Conservation (phyloP, 2,888 invertebrate genomes). For the Seira musarum region DNA sequence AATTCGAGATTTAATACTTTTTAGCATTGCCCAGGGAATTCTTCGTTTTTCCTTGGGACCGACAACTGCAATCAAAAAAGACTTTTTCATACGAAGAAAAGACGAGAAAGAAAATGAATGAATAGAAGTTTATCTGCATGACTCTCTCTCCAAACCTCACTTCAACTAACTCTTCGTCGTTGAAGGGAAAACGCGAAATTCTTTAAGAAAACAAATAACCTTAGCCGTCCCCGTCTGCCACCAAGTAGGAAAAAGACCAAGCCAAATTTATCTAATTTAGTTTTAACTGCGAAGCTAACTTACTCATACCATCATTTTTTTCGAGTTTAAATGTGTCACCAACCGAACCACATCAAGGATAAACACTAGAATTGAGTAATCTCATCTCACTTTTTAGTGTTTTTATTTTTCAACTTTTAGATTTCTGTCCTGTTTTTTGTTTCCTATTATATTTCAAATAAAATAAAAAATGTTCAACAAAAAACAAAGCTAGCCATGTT, state of each 20-base stretch:
- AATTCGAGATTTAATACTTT: conserved; percentile 70
- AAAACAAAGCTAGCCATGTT: too few relatives aligned
- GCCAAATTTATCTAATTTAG: not conserved
- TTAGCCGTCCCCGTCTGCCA: not conserved
- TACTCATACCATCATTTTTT: not conserved
- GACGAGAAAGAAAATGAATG: conserved; percentile 11
- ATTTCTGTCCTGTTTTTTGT: not conserved
- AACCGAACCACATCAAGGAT: not conserved
- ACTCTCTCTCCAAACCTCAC: conserved; percentile 12
- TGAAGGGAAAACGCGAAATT: conserved; percentile 22
- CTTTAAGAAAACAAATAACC: not conserved
- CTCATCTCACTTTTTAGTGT: too few relatives aligned
- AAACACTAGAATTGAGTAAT: too few relatives aligned
- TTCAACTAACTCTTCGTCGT: conserved; percentile 8
- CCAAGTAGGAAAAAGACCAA: not conserved
- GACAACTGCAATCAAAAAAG: conserved; percentile 69
- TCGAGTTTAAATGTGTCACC: not conserved
- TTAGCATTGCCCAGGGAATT: conserved; percentile 70
- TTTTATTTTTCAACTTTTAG: not conserved
- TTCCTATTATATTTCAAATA: not conserved
- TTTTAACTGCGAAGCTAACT: not conserved
- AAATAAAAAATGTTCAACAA: too few relatives aligned
- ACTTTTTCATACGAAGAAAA: conserved; percentile 62
- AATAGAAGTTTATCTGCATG: conserved; percentile 35
- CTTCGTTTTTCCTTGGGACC: conserved; percentile 69